A percentile compares a stretch with the other conserved stretches of the same genome.
phyloP scores from a whole-genome alignment of 2,113 vertebrate species.

The Meleagris gallopavo region DNA sequence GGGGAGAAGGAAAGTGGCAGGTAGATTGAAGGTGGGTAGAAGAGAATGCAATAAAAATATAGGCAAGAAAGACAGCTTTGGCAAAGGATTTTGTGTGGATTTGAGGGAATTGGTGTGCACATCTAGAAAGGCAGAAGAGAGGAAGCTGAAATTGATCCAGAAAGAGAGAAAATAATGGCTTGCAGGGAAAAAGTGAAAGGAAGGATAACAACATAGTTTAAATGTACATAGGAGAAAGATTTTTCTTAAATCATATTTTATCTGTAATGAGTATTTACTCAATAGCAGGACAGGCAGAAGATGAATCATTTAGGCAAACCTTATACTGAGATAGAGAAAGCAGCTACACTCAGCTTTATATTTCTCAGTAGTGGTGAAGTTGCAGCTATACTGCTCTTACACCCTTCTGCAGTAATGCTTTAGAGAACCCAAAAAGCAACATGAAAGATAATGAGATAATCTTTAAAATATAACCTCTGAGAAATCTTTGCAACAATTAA shows the following conservation, averaged over 20 bases:
- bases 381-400: background rate
- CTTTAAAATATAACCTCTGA: background rate
- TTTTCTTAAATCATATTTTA: conserved; percentile 6
- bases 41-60: background rate
- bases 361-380: background rate
- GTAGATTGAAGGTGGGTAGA: background rate
- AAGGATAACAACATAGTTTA: background rate
- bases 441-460: background rate
- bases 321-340: background rate
- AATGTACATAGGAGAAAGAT: conserved; percentile 7
- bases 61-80: background rate
- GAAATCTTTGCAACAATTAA: background rate
- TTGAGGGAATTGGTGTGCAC: background rate
- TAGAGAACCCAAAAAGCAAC: background rate
- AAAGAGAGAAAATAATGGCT: background rate
- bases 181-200: background rate
- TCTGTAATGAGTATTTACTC: background rate
- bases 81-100: background rate
- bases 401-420: background rate
- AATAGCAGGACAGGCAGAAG: background rate
- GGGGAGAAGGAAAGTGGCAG: background rate
- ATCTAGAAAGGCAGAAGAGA: background rate
- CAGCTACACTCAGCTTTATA: background rate
- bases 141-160: background rate
- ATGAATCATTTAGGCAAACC: background rate